These are phyloP conservation scores for Ploceus nigricollis DNA, from an alignment of 2,113 vertebrate species.

Conservation along the genomic window DNA sequence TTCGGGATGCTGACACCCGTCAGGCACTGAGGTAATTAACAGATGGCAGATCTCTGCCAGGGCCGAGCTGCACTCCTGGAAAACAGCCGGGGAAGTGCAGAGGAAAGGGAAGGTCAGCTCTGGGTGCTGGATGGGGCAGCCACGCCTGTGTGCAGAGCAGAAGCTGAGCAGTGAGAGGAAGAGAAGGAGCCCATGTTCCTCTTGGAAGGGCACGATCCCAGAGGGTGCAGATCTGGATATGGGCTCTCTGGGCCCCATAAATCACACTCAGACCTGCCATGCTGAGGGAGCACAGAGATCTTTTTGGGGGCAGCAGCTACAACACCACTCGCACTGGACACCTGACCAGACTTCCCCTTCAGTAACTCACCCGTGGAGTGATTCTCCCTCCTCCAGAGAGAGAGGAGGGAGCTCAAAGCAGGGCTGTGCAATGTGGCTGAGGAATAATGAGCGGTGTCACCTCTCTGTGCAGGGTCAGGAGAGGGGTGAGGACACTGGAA, in stretches of 20 bases:
- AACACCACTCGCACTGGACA: not conserved
- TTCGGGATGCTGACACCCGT: not conserved
- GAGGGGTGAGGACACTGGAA: not conserved
- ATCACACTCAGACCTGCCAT: too few species aligned
- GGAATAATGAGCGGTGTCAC: not conserved
- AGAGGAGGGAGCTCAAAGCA: not conserved
- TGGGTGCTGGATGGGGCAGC: not conserved
- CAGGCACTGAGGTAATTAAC: not conserved
- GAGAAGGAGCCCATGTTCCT: not conserved
- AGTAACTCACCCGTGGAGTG: not conserved
- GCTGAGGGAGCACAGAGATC: not conserved
- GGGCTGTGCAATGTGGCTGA: not conserved
- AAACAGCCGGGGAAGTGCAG: not conserved
- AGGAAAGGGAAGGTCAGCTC: not conserved
- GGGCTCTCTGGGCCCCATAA: not conserved
- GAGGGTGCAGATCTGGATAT: rapidly evolving
- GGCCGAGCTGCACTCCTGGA: not conserved
- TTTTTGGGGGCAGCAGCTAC: rapidly evolving
- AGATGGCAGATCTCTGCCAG: not conserved
- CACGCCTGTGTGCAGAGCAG: not conserved
- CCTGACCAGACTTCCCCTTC: not conserved
- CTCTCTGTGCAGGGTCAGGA: not conserved
- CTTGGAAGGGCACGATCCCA: not conserved
- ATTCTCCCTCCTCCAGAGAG: not conserved
- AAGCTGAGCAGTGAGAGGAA: not conserved